A percentile compares a stretch with the other conserved stretches of the same genome.
phyloP scores from a whole-genome alignment of 2,888 invertebrate genomes.

The Boloria selene region DNA sequence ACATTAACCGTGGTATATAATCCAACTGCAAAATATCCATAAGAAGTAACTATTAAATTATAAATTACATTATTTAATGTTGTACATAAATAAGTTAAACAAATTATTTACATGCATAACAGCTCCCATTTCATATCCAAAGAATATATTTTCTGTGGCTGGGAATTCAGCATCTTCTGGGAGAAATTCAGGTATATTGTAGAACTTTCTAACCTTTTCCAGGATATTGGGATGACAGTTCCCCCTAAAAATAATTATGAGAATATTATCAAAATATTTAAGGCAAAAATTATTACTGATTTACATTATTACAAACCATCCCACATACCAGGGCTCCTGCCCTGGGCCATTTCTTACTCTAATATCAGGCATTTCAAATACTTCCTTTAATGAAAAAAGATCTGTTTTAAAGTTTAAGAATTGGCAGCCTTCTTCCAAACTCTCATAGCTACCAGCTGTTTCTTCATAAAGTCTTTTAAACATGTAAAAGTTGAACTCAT shows the following conservation, averaged over 20 bases:
- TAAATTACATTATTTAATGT: background rate
- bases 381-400: conserved; percentile 88
- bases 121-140: conserved; percentile 95
- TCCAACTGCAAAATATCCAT: conserved; percentile 86
- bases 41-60: background rate
- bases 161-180: conserved; percentile 95
- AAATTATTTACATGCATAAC: conserved; percentile 90
- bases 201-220: conserved; percentile 87
- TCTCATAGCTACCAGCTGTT: conserved; percentile 87
- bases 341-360: conserved; percentile 84
- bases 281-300: background rate
- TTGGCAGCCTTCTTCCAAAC: conserved; percentile 90
- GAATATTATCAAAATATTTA: background rate
- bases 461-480: conserved; percentile 87
- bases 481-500: conserved; percentile 84
- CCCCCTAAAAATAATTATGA: conserved; percentile 81
- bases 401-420: conserved; percentile 93
- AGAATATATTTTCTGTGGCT: conserved; percentile 94
- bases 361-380: conserved; percentile 87
- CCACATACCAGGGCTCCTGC: conserved; percentile 92
- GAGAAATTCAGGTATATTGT: conserved; percentile 91
- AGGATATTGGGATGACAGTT: conserved; percentile 93
- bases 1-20: conserved; percentile 94
- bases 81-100: background rate
- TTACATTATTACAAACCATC: conserved; percentile 85